A percentile compares a stretch with the other conserved stretches of the same genome.
phyloP scores from a whole-genome alignment of 2,797 vertebrate genomes.

The Tachyglossus aculeatus region DNA sequence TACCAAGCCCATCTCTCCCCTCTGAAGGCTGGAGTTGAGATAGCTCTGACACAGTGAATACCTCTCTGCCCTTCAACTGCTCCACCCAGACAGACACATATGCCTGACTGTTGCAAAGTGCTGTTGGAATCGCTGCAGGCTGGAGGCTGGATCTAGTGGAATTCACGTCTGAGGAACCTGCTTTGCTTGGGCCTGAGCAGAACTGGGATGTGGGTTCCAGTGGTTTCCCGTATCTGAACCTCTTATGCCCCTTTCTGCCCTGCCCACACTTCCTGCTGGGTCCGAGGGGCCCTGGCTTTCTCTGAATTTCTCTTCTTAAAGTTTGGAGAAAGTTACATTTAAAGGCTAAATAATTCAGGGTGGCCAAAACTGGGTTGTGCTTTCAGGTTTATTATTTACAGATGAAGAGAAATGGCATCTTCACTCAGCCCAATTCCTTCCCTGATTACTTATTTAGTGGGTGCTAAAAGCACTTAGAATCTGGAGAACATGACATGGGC shows the following conservation, averaged over 20 bases:
- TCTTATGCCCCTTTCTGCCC: neutral
- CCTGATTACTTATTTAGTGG: slow-evolving; percentile 16
- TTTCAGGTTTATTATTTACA: neutral
- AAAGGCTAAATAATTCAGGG: neutral
- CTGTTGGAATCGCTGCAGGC: too few species aligned
- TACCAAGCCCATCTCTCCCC: too few species aligned
- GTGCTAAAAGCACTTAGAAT: neutral
- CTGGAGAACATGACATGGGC: neutral
- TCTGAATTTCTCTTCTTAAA: neutral
- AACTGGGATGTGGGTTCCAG: neutral
- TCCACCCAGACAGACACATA: too few species aligned
- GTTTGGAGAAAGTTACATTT: neutral
- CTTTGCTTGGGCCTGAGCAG: too few species aligned
- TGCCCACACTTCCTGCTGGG: neutral
- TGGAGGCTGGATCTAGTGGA: too few species aligned
- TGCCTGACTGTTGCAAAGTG: too few species aligned
- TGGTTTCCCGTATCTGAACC: accelerated
- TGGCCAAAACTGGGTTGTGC: neutral
- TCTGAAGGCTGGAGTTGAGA: too few species aligned
- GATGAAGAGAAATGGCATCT: neutral
- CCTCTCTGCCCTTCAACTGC: too few species aligned
- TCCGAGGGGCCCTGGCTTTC: neutral
- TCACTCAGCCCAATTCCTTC: neutral
- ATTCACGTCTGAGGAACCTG: too few species aligned
- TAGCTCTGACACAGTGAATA: too few species aligned